Base-by-base conservation (phyloP, 2,113 vertebrate species). In the Caranx ignobilis region DNA sequence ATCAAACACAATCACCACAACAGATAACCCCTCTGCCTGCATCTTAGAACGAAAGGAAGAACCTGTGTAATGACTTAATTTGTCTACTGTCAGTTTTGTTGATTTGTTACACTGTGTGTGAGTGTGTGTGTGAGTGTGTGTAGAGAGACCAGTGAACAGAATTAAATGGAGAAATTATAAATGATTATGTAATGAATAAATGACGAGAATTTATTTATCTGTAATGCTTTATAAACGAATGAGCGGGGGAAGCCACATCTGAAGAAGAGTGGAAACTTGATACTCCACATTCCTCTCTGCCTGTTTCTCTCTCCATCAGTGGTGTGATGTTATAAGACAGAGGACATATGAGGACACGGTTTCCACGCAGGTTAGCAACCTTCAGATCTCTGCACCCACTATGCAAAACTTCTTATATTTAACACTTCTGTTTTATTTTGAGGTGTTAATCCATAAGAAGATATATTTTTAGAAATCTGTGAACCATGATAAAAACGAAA, bases 261-360 rank as follows among this genome's bases (percentile, higher is more conserved):
- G 48, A 45, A 13, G 54, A 60, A 32, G 50, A 71, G 21, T 41
- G 21, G 66, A 73, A 80, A 78, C 41, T 37, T 55, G 86, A 75
- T 32, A 10, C 41, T 0, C 66, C 2, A 11, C 84, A 87, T 88
- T 85, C 71, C 74, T 70, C 59, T 48, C 6, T 67, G 0, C 57
- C 45, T 69, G 11, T 39, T 1, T 4, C 2, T 50, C 6, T 70
- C 16, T 57, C 37, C 16, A 1, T 16, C 39, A 4, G 65, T 0
- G 11, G 2, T 4, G 31, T 45, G 77, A 31, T 32, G 31, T 72
- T 43, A 4, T 39, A 52, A 37, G 10, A 2, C 54, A 11, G 8
- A 85, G 60, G 50, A 56, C 75, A 77, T 45, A 65, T 31, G 39
- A 85, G 77, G 89, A 84, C 80, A 64, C 1, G 0, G 3, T 39